Evolutionary conservation across 1,140 invertebrate genomes (phyloP).

Genomic region (Ephestia elutella): DNA sequence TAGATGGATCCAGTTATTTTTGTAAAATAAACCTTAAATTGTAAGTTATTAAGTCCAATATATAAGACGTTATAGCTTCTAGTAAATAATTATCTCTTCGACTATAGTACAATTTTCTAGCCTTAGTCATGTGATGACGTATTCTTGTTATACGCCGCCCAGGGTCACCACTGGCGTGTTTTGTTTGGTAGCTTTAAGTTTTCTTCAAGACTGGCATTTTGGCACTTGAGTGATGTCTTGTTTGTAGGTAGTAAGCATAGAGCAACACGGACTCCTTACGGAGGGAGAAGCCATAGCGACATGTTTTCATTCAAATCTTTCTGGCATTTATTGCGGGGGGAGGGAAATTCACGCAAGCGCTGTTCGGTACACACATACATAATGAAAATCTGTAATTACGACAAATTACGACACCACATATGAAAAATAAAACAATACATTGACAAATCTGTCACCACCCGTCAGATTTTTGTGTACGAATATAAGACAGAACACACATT

Average conservation of each 20-base stretch:
- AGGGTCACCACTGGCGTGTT: constrained; percentile 15
- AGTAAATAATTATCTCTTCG: constrained; percentile 30
- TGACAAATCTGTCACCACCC: no score
- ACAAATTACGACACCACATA: no score
- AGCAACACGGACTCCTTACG: no score
- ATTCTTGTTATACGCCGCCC: constrained; percentile 15
- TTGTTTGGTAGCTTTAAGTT: constrained; percentile 33
- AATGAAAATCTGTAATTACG: no score
- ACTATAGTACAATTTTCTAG: constrained; percentile 66
- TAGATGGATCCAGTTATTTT: constrained; percentile 40
- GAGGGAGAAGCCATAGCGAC: no score
- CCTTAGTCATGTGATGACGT: constrained; percentile 44
- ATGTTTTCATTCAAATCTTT: no score
- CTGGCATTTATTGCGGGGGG: no score
- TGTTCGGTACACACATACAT: no score
- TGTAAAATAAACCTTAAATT: constrained; percentile 25
- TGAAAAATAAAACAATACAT: no score
- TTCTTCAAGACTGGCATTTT: constrained; percentile 44
- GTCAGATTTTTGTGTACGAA: no score
- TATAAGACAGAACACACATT: no score
- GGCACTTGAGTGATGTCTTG: constrained; percentile 25
- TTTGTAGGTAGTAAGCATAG: constrained; percentile 12
- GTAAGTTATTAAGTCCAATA: constrained; percentile 35
- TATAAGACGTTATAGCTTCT: constrained; percentile 37
- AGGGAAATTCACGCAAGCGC: no score